Conservation (phyloP, 2,797 vertebrate genomes). For the Oreochromis mossambicus region DNA sequence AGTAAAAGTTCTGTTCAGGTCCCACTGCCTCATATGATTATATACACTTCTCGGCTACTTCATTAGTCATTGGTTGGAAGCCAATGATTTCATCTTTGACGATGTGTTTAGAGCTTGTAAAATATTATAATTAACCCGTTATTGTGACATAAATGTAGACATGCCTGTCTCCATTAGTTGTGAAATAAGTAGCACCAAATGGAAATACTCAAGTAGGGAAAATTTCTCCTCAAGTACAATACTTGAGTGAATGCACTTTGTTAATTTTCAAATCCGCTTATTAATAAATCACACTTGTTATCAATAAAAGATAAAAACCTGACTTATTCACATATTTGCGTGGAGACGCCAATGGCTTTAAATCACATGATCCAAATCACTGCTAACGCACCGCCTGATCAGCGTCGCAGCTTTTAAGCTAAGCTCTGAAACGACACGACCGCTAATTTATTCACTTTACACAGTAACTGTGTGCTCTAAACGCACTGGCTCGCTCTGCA, state of each 20-base stretch:
- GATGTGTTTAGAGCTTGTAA: not conserved
- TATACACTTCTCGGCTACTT: not conserved
- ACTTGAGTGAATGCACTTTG: not conserved
- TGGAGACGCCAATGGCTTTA: not conserved
- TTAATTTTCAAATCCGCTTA: not conserved
- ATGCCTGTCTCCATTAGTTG: accelerated
- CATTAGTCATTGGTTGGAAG: not conserved
- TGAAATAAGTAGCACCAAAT: not conserved
- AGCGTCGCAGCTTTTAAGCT: not conserved
- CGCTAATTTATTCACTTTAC: not conserved
- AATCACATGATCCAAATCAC: not conserved
- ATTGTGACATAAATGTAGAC: not conserved
- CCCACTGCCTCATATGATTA: not conserved
- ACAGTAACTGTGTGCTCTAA: not conserved
- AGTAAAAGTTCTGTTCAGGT: not conserved
- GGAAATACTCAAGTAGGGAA: not conserved
- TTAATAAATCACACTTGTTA: not conserved
- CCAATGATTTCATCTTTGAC: not conserved
- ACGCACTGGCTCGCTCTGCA: not conserved
- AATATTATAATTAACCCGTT: not conserved
- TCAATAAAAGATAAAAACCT: not conserved
- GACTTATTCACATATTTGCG: not conserved
- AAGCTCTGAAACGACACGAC: not conserved
- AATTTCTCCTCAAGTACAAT: not conserved
- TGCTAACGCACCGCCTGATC: not conserved